Conservation (phyloP, 2,888 invertebrate genomes). For the Cantharis nigra region DNA sequence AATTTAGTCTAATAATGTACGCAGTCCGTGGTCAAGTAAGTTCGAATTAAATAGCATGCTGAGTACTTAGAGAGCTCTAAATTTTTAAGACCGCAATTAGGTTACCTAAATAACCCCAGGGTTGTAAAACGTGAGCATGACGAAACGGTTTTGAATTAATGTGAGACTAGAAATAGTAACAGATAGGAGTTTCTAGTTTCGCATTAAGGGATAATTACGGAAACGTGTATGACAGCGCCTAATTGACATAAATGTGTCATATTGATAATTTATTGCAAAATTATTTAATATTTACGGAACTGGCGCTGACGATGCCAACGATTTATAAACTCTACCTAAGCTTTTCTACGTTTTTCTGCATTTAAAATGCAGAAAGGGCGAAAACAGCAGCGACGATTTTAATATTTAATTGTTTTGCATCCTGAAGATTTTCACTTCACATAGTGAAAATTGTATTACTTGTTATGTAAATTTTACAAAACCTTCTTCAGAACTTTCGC, state of each 20-base stretch:
- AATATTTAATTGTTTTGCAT: not conserved
- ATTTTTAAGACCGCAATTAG: not conserved
- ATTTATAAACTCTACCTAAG: not conserved
- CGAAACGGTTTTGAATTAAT: not conserved
- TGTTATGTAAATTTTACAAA: not conserved
- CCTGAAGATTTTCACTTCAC: not conserved
- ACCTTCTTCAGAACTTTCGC: not conserved
- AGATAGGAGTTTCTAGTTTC: not conserved
- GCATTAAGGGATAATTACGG: not conserved
- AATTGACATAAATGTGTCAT: not conserved
- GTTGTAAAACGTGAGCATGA: not conserved
- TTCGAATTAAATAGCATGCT: not conserved
- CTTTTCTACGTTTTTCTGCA: rapidly evolving
- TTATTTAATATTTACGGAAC: not conserved
- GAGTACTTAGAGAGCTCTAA: not conserved
- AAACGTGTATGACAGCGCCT: not conserved
- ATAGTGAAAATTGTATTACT: not conserved
- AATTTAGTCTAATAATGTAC: not conserved
- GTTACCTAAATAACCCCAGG: not conserved
- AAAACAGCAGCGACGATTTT: not conserved
- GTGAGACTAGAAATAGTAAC: not conserved
- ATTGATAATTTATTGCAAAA: not conserved
- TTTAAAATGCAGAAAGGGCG: not conserved
- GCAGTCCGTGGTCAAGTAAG: not conserved
- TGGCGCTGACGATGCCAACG: not conserved